Conservation (phyloP, 1,140 invertebrate genomes). For the Polyergus mexicanus region DNA sequence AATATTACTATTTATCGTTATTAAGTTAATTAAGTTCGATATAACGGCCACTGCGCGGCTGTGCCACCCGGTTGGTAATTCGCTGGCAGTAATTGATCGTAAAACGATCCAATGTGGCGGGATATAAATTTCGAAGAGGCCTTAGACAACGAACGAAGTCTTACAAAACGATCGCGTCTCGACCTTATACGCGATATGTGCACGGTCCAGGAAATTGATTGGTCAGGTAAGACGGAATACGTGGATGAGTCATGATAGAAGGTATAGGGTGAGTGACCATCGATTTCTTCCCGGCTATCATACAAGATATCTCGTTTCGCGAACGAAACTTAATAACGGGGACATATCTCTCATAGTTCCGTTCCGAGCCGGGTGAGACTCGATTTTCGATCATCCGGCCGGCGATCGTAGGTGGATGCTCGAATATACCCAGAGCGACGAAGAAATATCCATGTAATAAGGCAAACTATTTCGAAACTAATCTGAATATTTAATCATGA, state of each 20-base stretch:
- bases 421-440: neutral
- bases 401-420: slow-evolving; percentile 6
- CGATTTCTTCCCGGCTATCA: slow-evolving; percentile 42
- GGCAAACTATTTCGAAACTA: neutral
- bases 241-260: slow-evolving; percentile 51
- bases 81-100: slow-evolving; percentile 63
- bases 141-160: slow-evolving; percentile 64
- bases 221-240: slow-evolving; percentile 43
- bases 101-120: slow-evolving; percentile 37
- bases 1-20: slow-evolving; percentile 59
- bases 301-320: neutral
- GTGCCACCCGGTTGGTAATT: slow-evolving; percentile 4
- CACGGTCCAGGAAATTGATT: slow-evolving; percentile 67
- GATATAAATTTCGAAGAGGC: slow-evolving; percentile 66
- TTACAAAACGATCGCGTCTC: slow-evolving; percentile 37
- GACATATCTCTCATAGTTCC: slow-evolving; percentile 46
- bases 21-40: slow-evolving; percentile 54
- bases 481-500: slow-evolving; percentile 9
- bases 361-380: slow-evolving; percentile 21
- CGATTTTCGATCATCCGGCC: slow-evolving; percentile 24
- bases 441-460: slow-evolving; percentile 1
- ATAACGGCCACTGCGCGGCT: neutral
- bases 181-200: neutral
- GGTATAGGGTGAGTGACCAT: slow-evolving; percentile 30
- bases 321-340: slow-evolving; percentile 43